A percentile compares a stretch with the other conserved stretches of the same genome.
These are phyloP conservation scores for Tenebrio molitor DNA, from an alignment of 1,140 invertebrate species.

Conservation along the genomic window DNA sequence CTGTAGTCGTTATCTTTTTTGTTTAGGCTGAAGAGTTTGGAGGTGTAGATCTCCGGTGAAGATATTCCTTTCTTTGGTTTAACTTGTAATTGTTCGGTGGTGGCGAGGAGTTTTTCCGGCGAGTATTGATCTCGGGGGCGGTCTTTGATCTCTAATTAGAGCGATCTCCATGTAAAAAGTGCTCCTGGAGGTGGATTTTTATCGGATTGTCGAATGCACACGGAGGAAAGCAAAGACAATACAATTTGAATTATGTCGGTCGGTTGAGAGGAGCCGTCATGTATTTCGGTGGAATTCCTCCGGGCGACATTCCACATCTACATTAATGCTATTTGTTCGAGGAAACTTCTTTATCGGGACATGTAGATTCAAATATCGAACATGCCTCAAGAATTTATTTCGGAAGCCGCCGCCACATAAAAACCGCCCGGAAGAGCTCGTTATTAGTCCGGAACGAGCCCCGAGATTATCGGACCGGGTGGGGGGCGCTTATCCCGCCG, in stretches of 20 bases:
- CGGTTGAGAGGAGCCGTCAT: conserved; percentile 6
- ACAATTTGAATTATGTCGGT: conserved; percentile 36
- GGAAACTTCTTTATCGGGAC: conserved; percentile 51
- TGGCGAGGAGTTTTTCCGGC: neutral
- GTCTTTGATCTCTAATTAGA: conserved; percentile 34
- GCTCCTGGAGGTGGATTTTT: neutral
- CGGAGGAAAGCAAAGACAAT: neutral
- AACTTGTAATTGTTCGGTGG: conserved; percentile 29
- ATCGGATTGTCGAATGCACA: neutral
- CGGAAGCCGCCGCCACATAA: neutral
- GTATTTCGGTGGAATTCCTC: conserved; percentile 40
- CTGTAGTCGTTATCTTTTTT: conserved; percentile 35
- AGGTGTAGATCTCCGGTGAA: conserved; percentile 16
- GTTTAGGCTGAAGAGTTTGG: conserved; percentile 9
- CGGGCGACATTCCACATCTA: conserved; percentile 50
- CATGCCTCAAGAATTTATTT: conserved; percentile 16
- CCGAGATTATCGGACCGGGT: conserved; percentile 6
- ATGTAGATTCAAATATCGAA: conserved; percentile 36
- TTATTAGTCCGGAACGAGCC: conserved; percentile 1
- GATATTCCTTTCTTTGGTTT: conserved; percentile 20
- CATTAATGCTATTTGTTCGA: conserved; percentile 55
- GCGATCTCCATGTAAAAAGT: neutral
- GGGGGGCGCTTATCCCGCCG: conserved; percentile 21
- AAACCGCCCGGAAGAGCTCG: conserved; percentile 1
- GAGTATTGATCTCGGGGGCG: neutral